Percentiles rank a stretch among this genome's conserved stretches.
Conservation (phyloP, 2,797 vertebrate genomes). For the Xenopus petersii region DNA sequence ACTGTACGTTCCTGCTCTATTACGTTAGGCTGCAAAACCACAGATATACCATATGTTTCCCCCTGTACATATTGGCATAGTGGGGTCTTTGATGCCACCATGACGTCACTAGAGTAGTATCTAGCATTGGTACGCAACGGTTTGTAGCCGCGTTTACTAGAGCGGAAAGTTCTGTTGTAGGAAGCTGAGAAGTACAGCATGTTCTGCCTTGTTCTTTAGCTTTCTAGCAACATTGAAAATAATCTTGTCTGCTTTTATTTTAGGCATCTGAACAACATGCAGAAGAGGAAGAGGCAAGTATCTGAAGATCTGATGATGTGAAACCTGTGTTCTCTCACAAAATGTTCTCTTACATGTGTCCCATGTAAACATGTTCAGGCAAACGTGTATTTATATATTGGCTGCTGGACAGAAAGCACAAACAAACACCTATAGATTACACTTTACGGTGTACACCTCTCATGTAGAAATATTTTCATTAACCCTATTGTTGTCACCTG, state of each 20-base stretch:
- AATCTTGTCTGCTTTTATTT: constrained; percentile 42
- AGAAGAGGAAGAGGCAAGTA: constrained; percentile 75
- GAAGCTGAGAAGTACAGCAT: neutral
- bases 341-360: no score
- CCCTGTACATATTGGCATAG: neutral
- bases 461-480: no score
- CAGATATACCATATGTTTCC: neutral
- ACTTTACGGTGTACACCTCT: no score
- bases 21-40: neutral
- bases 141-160: neutral
- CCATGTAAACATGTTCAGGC: no score
- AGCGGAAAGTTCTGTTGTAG: neutral
- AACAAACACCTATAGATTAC: no score
- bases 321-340: neutral
- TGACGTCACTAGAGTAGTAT: neutral
- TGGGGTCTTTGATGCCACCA: neutral
- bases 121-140: neutral
- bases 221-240: neutral
- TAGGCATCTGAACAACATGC: constrained; percentile 74
- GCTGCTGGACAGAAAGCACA: no score
- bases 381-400: no score
- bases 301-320: neutral
- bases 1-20: neutral
- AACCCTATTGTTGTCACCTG: no score
- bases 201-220: neutral